phyloP scores from a whole-genome alignment of 2,888 invertebrate species.

The Cerastis leucographa region DNA sequence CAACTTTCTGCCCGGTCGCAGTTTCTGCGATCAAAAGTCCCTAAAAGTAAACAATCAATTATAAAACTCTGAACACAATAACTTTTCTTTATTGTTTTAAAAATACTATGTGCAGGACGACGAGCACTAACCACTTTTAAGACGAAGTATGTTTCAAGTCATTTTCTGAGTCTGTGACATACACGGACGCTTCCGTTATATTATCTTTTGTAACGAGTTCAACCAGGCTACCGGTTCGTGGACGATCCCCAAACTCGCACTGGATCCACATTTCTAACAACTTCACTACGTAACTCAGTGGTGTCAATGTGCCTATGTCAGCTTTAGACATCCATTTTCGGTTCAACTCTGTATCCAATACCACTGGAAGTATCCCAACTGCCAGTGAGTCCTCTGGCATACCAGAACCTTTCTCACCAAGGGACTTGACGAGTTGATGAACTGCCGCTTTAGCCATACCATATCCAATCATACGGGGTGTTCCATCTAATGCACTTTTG shows the following conservation, averaged over 20 bases:
- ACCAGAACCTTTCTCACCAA: slow-evolving; percentile 95
- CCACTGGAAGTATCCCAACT: slow-evolving; percentile 97
- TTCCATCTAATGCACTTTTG: slow-evolving; percentile 96
- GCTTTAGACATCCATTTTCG: slow-evolving; percentile 99
- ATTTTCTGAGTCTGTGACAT: not conserved
- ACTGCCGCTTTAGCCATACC: slow-evolving; percentile 98
- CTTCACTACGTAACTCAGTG: slow-evolving; percentile 96
- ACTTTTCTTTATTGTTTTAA: not conserved
- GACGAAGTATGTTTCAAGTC: not conserved
- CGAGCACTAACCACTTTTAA: not conserved
- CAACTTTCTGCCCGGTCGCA: not conserved
- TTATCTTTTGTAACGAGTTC: slow-evolving; percentile 96
- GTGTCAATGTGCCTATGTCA: slow-evolving; percentile 97
- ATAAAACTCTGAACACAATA: not conserved
- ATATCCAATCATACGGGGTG: slow-evolving; percentile 93
- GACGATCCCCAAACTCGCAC: slow-evolving; percentile 92
- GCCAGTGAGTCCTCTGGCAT: slow-evolving; percentile 94
- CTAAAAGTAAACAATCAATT: not conserved
- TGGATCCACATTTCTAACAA: slow-evolving; percentile 96
- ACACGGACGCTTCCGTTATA: slow-evolving; percentile 90
- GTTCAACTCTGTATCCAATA: slow-evolving; percentile 99
- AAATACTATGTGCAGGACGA: too few relatives aligned
- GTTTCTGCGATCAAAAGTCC: too few relatives aligned
- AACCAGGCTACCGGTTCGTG: slow-evolving; percentile 93
- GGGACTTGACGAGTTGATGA: slow-evolving; percentile 97